These are phyloP conservation scores for Eilema caniola DNA, from an alignment of 2,888 invertebrate species.

Conservation along the genomic window DNA sequence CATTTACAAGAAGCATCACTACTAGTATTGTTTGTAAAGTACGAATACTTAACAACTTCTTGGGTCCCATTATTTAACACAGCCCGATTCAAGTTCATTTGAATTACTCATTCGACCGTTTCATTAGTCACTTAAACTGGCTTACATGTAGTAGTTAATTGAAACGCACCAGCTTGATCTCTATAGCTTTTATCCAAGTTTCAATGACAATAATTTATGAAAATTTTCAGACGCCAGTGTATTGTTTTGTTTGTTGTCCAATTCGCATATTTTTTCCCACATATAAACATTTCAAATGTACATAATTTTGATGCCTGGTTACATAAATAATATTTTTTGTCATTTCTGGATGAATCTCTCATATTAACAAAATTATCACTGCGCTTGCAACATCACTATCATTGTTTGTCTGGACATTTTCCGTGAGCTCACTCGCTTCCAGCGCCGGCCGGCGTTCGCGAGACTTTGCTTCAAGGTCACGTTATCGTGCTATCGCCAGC, in stretches of 20 bases:
- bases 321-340: constrained; percentile 62
- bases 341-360: constrained; percentile 52
- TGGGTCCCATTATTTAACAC: constrained; percentile 55
- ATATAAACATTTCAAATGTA: constrained; percentile 28
- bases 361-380: constrained; percentile 60
- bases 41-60: constrained; percentile 38
- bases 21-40: constrained; percentile 36
- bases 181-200: constrained; percentile 37
- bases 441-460: constrained; percentile 82
- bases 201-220: constrained; percentile 11
- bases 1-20: constrained; percentile 57
- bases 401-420: constrained; percentile 82
- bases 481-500: constrained; percentile 84
- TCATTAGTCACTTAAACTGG: constrained; percentile 79
- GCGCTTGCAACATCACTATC: constrained; percentile 71
- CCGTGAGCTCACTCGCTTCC: constrained; percentile 75
- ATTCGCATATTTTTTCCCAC: background rate
- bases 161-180: constrained; percentile 69
- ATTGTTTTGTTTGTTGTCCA: background rate
- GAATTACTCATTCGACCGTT: constrained; percentile 79
- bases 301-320: constrained; percentile 47
- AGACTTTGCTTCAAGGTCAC: constrained; percentile 82
- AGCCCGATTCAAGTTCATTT: constrained; percentile 71
- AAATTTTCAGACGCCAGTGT: constrained; percentile 6
- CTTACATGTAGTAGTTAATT: constrained; percentile 76